A percentile compares a stretch with the other conserved stretches of the same genome.
These are phyloP conservation scores for Alloplasta piceator DNA, from an alignment of 2,888 invertebrate species.

Conservation along the genomic window DNA sequence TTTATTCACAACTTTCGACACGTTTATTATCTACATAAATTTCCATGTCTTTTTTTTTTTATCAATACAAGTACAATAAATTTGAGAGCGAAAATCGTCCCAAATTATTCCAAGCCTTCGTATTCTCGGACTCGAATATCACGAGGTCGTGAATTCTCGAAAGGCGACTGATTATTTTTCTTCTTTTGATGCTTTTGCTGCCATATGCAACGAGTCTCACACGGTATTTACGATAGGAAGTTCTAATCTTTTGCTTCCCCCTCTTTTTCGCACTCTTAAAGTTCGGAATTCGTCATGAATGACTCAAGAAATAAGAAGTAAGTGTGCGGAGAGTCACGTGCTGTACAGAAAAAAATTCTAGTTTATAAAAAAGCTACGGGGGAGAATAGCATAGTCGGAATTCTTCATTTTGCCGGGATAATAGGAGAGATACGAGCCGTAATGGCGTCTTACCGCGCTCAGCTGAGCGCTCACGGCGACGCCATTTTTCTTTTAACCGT, in stretches of 20 bases:
- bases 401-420: background rate
- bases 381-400: slow-evolving; percentile 19
- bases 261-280: background rate
- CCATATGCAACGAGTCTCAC: slow-evolving; percentile 18
- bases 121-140: background rate
- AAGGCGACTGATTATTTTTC: slow-evolving; percentile 44
- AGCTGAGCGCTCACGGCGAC: slow-evolving; percentile 18
- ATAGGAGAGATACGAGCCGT: slow-evolving; percentile 42
- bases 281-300: slow-evolving; percentile 22
- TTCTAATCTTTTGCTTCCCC: background rate
- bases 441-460: slow-evolving; percentile 55
- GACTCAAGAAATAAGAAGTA: slow-evolving; percentile 5
- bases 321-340: background rate
- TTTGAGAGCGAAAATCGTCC: too few relatives aligned
- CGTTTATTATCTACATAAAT: too few relatives aligned
- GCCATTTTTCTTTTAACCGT: slow-evolving; percentile 20
- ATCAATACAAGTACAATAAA: too few relatives aligned
- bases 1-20: too few relatives aligned
- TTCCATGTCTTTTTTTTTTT: too few relatives aligned
- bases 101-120: background rate
- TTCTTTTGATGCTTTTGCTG: slow-evolving; percentile 31
- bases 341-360: background rate
- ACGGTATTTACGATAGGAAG: background rate
- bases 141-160: slow-evolving; percentile 17
- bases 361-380: background rate